Base-by-base conservation (phyloP, 2,888 invertebrate genomes). In the Meliscaeva auricollis region DNA sequence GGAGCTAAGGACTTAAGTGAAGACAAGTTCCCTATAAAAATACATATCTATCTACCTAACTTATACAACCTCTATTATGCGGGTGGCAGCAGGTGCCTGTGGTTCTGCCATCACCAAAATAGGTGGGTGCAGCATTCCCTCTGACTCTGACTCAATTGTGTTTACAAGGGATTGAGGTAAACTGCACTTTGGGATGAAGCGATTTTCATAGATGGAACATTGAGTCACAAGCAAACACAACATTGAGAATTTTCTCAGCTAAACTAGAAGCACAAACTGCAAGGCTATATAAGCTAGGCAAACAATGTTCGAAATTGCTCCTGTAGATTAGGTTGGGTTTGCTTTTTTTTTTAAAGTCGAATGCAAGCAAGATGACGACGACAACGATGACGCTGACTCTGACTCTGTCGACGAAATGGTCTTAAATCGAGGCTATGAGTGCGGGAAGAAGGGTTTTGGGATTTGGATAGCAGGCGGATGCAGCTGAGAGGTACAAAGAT, bases 111-210 rank as follows among this genome's bases (percentile, higher is more conserved):
- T 26, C 0, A 9, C 9, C 5, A 9, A 9, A 38, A 38, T 22
- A 20, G 30, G 54, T 68, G 78, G 70, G 70, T 69, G 75, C 26
- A 8, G 35, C 32, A 60, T 44, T 22, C 44, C 2, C 1, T 20
- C 60, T 41, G 62, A 9, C 4, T n/a, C 38, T 69, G 44, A 44
- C 75, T 76, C 81, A 77, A 81, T 81, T 85, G 85, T 85, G 76
- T 81, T 85, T 85, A 85, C 81, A 81, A 73, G 81, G 81, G 81
- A 81, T 85, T 81, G 85, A 76, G 81, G 81, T 81, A 76, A 81
- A 85, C 85, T 85, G 81, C 62, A 73, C 85, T 76, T 72, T 81
- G 85, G 73, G 68, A 80, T 73, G 73, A 85, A 75, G 84, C 54
- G 78, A 79, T 66, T 79, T 79, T 66, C 64, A 64, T 79, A 64